phyloP scores from a whole-genome alignment of 2,888 invertebrate genomes.

The Acronicta leporina region DNA sequence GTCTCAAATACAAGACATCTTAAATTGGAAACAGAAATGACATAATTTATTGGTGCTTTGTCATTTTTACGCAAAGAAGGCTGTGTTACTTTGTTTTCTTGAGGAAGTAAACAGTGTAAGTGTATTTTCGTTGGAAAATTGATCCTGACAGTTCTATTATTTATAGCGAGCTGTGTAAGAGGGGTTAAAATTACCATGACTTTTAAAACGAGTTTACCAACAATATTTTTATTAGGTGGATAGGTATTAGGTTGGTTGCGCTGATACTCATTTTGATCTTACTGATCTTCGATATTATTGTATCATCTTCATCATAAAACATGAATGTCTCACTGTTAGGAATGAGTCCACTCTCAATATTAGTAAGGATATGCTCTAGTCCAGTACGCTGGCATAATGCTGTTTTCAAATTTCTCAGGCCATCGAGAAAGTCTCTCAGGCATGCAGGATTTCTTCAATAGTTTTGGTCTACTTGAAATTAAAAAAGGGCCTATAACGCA shows the following conservation, averaged over 20 bases:
- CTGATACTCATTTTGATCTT: too few relatives aligned
- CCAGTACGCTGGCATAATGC: too few relatives aligned
- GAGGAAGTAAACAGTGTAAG: constrained; percentile 43
- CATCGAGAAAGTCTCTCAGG: too few relatives aligned
- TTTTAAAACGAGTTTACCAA: neutral
- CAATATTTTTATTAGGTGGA: neutral
- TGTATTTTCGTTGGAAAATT: constrained; percentile 46
- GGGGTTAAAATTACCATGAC: constrained; percentile 27
- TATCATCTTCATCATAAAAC: too few relatives aligned
- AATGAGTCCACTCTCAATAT: too few relatives aligned
- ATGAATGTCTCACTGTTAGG: too few relatives aligned
- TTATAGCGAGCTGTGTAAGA: constrained; percentile 32
- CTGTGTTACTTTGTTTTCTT: constrained; percentile 54
- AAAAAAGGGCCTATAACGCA: too few relatives aligned
- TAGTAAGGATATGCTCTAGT: too few relatives aligned
- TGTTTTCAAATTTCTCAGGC: too few relatives aligned
- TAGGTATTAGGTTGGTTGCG: neutral
- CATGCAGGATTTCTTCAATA: too few relatives aligned
- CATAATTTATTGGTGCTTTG: constrained; percentile 66
- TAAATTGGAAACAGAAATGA: constrained; percentile 54
- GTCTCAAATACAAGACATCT: constrained; percentile 41
- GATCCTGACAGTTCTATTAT: constrained; percentile 53
- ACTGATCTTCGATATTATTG: too few relatives aligned
- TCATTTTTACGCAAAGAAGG: constrained; percentile 63
- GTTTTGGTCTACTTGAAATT: too few relatives aligned